Conservation (phyloP, 2,888 invertebrate genomes). For the Perizoma flavofasciatum region DNA sequence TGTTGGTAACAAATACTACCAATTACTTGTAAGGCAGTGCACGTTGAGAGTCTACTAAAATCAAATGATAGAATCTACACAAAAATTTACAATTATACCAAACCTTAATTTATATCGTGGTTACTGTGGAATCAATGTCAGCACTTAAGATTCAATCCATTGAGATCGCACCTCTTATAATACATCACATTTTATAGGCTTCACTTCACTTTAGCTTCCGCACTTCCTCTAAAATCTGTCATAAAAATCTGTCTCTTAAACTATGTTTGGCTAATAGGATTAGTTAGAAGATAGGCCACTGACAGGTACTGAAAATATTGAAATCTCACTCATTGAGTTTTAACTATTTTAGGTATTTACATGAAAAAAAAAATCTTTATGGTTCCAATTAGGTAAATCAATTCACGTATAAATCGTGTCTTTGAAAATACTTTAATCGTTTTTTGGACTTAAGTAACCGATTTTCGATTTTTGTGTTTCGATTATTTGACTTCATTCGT, state of each 20-base stretch:
- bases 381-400: too few species aligned
- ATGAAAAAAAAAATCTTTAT: background rate
- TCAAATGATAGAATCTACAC: slow-evolving; percentile 46
- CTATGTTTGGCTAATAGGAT: slow-evolving; percentile 25
- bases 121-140: slow-evolving; percentile 51
- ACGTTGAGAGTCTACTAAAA: slow-evolving; percentile 54
- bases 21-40: slow-evolving; percentile 53
- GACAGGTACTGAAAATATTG: slow-evolving; percentile 16
- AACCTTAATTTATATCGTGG: slow-evolving; percentile 9
- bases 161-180: slow-evolving; percentile 73
- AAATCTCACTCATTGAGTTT: slow-evolving; percentile 15
- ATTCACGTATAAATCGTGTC: too few species aligned
- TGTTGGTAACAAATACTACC: background rate
- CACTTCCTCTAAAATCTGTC: slow-evolving; percentile 37
- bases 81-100: slow-evolving; percentile 35
- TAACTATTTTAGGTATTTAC: slow-evolving; percentile 13
- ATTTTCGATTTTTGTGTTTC: too few species aligned
- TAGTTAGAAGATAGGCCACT: slow-evolving; percentile 20
- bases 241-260: slow-evolving; percentile 21
- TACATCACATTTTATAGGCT: slow-evolving; percentile 74
- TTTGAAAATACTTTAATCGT: too few species aligned
- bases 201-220: slow-evolving; percentile 27
- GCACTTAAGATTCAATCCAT: slow-evolving; percentile 57
- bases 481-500: too few species aligned
- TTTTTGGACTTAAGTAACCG: too few species aligned